phyloP scores from a whole-genome alignment of 2,888 invertebrate species.

The Hyalella azteca region DNA sequence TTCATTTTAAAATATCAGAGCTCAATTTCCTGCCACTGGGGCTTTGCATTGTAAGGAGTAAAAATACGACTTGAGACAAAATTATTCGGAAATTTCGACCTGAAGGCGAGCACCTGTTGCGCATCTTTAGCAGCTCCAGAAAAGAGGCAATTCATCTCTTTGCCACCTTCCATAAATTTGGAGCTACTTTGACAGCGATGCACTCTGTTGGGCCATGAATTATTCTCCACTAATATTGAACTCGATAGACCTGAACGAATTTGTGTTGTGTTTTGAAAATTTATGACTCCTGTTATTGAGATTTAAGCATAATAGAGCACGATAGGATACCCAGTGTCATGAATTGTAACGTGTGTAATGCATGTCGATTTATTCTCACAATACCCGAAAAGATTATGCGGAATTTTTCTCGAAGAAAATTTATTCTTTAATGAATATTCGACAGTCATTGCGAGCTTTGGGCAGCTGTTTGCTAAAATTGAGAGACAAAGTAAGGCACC shows the following conservation, averaged over 20 bases:
- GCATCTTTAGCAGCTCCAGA: neutral
- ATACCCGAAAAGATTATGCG: no score
- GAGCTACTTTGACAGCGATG: neutral
- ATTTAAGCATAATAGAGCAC: no score
- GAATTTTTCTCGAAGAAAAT: no score
- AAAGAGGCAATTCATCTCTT: neutral
- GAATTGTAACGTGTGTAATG: no score
- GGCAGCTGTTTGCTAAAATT: no score
- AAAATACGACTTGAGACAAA: neutral
- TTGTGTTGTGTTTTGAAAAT: neutral
- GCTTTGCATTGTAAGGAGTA: neutral
- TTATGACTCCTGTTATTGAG: no score
- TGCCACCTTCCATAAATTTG: neutral
- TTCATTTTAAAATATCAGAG: neutral
- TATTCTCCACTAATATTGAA: neutral
- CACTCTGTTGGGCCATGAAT: neutral
- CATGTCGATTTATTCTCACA: no score
- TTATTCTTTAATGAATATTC: no score
- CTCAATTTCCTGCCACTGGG: neutral
- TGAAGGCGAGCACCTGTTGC: conserved; percentile 2
- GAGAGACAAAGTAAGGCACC: no score
- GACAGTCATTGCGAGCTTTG: no score
- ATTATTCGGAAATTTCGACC: neutral
- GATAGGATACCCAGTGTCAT: no score
- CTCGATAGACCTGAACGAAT: neutral